Evolutionary conservation across 2,113 vertebrate genomes (phyloP).

Genomic region (Amphilophus citrinellus): DNA sequence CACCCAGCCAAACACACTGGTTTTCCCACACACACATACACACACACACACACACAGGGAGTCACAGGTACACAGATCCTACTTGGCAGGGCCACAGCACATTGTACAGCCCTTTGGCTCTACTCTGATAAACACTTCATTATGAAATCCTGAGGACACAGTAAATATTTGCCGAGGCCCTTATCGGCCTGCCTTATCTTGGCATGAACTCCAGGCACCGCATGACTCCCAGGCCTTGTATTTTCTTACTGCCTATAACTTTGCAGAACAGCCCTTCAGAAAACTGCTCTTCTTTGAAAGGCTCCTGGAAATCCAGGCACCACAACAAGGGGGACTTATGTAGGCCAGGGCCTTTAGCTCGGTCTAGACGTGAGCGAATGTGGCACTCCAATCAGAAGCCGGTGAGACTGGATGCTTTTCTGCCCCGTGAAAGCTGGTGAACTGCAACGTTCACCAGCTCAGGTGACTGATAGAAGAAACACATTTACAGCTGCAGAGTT

Average conservation of each 20-base stretch:
- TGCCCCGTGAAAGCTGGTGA: background rate
- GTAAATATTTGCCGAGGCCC: constrained; percentile 80
- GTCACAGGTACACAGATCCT: constrained; percentile 57
- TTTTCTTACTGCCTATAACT: constrained; percentile 76
- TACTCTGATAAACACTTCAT: constrained; percentile 81
- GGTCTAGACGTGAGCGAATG: constrained; percentile 24
- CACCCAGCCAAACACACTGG: background rate
- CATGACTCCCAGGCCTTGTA: constrained; percentile 66
- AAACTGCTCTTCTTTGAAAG: constrained; percentile 38
- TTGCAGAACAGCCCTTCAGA: constrained; percentile 37
- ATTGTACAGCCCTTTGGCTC: constrained; percentile 66
- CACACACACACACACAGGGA: constrained; percentile 30
- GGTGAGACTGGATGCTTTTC: background rate
- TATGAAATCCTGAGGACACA: constrained; percentile 81
- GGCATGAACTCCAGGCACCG: constrained; percentile 75
- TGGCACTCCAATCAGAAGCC: background rate
- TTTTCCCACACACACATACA: constrained; percentile 25
- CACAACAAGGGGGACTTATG: background rate
- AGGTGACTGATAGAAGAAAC: constrained; percentile 26
- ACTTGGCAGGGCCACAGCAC: constrained; percentile 53
- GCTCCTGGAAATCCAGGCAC: constrained; percentile 31
- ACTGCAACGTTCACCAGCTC: background rate
- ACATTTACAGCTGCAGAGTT: constrained; percentile 51
- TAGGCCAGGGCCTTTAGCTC: background rate
- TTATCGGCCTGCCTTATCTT: constrained; percentile 81